Evolutionary conservation across 2,888 invertebrate species (phyloP).

Genomic region (Drosophila falleni): DNA sequence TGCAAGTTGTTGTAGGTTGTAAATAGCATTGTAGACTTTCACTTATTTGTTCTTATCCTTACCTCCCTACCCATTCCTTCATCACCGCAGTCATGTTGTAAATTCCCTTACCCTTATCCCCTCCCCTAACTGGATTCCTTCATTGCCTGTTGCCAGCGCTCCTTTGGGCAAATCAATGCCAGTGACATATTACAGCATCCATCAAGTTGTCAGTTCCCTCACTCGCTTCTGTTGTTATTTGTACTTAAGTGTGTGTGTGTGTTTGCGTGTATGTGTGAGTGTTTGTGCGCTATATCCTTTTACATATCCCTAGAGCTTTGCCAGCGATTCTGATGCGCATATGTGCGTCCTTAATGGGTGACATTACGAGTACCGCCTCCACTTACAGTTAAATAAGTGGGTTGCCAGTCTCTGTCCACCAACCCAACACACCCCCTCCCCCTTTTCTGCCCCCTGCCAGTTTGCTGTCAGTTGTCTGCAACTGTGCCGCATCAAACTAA

Average conservation of each 20-base stretch:
- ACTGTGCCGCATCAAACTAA: constrained; percentile 44
- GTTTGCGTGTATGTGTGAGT: constrained; percentile 3
- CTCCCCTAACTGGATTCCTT: not conserved
- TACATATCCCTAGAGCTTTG: constrained; percentile 72
- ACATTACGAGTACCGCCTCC: constrained; percentile 62
- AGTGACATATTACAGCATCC: constrained; percentile 79
- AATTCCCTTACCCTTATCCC: constrained; percentile 7
- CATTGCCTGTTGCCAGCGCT: not conserved
- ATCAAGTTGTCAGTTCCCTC: constrained; percentile 66
- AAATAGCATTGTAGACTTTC: constrained; percentile 39
- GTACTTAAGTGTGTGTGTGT: constrained; percentile 36
- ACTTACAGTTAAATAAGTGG: constrained; percentile 38
- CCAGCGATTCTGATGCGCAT: constrained; percentile 38
- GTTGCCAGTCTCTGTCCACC: constrained; percentile 3
- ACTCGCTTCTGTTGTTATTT: constrained; percentile 40
- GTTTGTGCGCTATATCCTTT: constrained; percentile 56
- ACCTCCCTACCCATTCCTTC: too few relatives aligned
- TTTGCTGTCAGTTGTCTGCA: constrained; percentile 19
- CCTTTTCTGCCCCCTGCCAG: not conserved
- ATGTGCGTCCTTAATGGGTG: constrained; percentile 68
- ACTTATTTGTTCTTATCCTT: constrained; percentile 24
- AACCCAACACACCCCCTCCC: not conserved
- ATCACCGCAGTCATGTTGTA: constrained; percentile 13
- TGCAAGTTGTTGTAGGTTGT: constrained; percentile 15
- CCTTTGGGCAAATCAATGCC: constrained; percentile 73